These are phyloP conservation scores for Pyxicephalus adspersus DNA, from an alignment of 2,113 vertebrate genomes.

Conservation along the genomic window DNA sequence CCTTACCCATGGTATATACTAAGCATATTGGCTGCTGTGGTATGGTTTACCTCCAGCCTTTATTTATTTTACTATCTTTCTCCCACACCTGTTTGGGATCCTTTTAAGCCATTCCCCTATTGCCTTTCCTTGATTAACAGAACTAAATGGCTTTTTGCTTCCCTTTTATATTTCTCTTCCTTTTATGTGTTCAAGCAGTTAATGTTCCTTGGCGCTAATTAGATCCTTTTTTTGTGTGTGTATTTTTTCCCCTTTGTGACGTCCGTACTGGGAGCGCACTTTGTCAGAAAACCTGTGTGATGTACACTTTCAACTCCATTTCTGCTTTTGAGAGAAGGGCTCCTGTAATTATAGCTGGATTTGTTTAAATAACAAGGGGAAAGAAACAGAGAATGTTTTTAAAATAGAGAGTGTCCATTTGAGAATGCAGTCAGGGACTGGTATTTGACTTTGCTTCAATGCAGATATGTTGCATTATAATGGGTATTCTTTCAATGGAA, in stretches of 20 bases:
- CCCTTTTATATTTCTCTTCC: not conserved
- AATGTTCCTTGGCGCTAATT: conserved; percentile 45
- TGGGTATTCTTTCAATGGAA: not conserved
- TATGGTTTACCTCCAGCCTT: not conserved
- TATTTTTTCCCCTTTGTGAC: conserved; percentile 17
- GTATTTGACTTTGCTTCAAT: not conserved
- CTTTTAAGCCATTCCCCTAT: not conserved
- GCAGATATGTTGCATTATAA: not conserved
- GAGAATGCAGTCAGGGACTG: not conserved
- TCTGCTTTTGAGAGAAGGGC: not conserved
- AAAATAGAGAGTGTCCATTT: not conserved
- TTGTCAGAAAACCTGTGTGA: conserved; percentile 43
- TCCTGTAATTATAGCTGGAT: conserved; percentile 21
- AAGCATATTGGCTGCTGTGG: no score
- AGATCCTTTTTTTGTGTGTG: conserved; percentile 20
- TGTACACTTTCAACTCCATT: conserved; percentile 18
- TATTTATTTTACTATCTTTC: not conserved
- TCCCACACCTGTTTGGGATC: not conserved
- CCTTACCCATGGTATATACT: no score
- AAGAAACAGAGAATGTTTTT: not conserved
- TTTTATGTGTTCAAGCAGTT: conserved; percentile 36
- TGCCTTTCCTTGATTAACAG: not conserved
- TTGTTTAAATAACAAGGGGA: conserved; percentile 10
- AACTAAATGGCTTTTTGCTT: conserved; percentile 24
- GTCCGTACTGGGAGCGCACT: not conserved